Evolutionary conservation across 2,113 vertebrate species (phyloP).

Genomic region (Mustela lutreola): DNA sequence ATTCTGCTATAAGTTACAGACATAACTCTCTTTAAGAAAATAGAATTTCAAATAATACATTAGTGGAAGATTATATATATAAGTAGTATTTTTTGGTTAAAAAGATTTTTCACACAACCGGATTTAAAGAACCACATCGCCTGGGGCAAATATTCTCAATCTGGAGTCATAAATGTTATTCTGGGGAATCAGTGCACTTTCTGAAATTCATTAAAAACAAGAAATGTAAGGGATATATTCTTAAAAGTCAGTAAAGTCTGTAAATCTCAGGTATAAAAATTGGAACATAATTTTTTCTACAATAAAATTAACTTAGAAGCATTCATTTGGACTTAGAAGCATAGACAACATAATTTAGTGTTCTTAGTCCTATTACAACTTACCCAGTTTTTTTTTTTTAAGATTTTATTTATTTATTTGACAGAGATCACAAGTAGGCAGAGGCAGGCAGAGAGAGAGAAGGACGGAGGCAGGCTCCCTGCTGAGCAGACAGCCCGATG

Average conservation of each 20-base stretch:
- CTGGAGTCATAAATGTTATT: neutral
- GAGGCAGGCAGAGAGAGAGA: no score
- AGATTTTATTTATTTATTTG: no score
- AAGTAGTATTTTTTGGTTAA: neutral
- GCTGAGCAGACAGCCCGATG: no score
- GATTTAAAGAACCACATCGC: slow-evolving; percentile 7
- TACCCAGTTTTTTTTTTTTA: neutral
- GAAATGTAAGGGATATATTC: neutral
- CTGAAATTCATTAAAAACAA: neutral
- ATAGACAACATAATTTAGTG: neutral
- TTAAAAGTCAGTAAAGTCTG: neutral
- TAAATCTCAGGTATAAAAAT: slow-evolving; percentile 32
- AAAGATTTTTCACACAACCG: neutral
- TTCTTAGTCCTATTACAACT: neutral
- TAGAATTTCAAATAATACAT: slow-evolving; percentile 33
- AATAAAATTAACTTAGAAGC: neutral
- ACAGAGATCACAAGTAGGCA: no score
- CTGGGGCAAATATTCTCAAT: neutral
- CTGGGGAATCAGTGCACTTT: neutral
- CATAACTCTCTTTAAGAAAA: slow-evolving; percentile 1
- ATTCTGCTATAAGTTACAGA: neutral
- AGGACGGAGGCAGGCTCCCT: no score
- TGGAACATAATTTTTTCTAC: slow-evolving; percentile 1
- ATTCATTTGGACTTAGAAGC: neutral
- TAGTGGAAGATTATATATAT: neutral